Conservation (phyloP, 2,888 invertebrate species). For the Caenorhabditis japonica region DNA sequence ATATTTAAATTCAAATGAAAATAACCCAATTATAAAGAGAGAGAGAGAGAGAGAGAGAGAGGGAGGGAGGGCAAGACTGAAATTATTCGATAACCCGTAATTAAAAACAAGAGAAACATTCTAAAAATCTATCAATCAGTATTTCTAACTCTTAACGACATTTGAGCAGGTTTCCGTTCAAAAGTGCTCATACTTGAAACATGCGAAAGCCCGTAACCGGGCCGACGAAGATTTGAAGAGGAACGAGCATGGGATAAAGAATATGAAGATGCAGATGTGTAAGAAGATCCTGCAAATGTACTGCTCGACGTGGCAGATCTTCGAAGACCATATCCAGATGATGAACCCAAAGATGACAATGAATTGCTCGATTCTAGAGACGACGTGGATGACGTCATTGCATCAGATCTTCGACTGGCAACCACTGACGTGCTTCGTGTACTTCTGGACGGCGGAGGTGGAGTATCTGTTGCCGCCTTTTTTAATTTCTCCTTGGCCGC, state of each 20-base stretch:
- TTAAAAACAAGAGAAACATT: slow-evolving; percentile 9
- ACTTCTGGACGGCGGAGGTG: slow-evolving; percentile 26
- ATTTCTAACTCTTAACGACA: slow-evolving; percentile 65
- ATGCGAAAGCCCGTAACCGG: slow-evolving; percentile 68
- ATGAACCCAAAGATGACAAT: slow-evolving; percentile 1
- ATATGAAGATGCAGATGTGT: slow-evolving; percentile 52
- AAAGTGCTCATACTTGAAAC: slow-evolving; percentile 69
- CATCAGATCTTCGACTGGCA: slow-evolving; percentile 33
- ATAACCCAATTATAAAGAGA: no score
- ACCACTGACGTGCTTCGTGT: slow-evolving; percentile 39
- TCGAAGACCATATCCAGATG: slow-evolving; percentile 42
- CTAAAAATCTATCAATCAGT: slow-evolving; percentile 25
- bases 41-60: no score
- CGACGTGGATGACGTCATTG: slow-evolving; percentile 47
- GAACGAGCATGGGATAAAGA: slow-evolving; percentile 44
- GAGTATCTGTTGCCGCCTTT: slow-evolving; percentile 34
- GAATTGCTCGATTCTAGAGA: slow-evolving; percentile 3
- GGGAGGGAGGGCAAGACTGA: no score
- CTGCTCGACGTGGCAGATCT: slow-evolving; percentile 57
- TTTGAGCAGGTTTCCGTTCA: slow-evolving; percentile 70
- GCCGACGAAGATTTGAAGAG: slow-evolving; percentile 64
- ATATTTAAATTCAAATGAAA: no score
- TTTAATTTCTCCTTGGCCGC: slow-evolving; percentile 48
- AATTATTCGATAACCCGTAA: slow-evolving; percentile 13
- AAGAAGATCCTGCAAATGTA: slow-evolving; percentile 47